These are phyloP conservation scores for Drosophila barbarae DNA, from an alignment of 2,888 invertebrate genomes.

Conservation along the genomic window DNA sequence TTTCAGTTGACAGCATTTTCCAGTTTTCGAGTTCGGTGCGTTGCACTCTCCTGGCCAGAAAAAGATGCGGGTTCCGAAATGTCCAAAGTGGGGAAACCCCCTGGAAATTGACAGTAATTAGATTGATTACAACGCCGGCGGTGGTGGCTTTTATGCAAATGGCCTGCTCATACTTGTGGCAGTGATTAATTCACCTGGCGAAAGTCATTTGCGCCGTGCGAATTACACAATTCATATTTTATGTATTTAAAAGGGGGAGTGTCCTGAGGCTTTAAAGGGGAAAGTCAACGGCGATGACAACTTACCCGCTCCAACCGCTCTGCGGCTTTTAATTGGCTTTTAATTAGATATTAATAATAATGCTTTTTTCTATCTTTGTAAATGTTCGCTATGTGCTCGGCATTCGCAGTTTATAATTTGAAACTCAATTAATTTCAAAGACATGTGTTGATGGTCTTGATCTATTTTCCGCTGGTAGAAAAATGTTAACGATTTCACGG, in stretches of 20 bases:
- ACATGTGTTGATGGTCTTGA: slow-evolving; percentile 34
- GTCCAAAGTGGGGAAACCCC: slow-evolving; percentile 28
- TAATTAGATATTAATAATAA: slow-evolving; percentile 50
- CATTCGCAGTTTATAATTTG: slow-evolving; percentile 35
- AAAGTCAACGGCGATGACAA: slow-evolving; percentile 18
- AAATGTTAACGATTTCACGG: slow-evolving; percentile 18
- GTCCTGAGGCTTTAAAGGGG: slow-evolving; percentile 8
- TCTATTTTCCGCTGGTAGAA: slow-evolving; percentile 11
- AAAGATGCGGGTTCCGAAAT: slow-evolving; percentile 6
- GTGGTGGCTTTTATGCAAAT: slow-evolving; percentile 52
- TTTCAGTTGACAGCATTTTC: slow-evolving; percentile 65
- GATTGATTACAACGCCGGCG: slow-evolving; percentile 60
- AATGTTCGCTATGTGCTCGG: slow-evolving; percentile 31
- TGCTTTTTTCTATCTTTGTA: slow-evolving; percentile 33
- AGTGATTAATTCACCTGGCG: slow-evolving; percentile 60
- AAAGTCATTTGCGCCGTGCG: slow-evolving; percentile 60
- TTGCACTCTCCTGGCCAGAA: slow-evolving; percentile 49
- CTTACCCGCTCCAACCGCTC: slow-evolving; percentile 5
- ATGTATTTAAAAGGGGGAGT: slow-evolving; percentile 6
- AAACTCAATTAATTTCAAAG: slow-evolving; percentile 49
- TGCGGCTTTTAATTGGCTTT: slow-evolving; percentile 56
- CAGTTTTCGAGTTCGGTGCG: slow-evolving; percentile 47
- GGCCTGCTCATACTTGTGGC: slow-evolving; percentile 43
- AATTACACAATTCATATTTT: slow-evolving; percentile 22
- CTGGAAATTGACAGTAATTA: slow-evolving; percentile 70